phyloP scores from a whole-genome alignment of 2,888 invertebrate genomes.

The Hanleya hanleyi region DNA sequence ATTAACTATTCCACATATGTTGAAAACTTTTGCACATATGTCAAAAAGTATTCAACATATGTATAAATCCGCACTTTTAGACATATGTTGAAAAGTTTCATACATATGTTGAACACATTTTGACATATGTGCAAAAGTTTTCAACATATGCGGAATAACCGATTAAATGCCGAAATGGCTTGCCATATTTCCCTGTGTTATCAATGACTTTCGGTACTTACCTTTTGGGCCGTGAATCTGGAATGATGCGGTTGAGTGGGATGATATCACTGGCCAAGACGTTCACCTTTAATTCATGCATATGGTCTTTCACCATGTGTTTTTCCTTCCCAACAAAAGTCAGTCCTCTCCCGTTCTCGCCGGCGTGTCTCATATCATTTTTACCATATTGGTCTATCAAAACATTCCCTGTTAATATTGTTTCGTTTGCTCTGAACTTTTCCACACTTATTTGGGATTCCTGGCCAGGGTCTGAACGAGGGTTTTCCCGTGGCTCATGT shows the following conservation, averaged over 20 bases:
- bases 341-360: not conserved
- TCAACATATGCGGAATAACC: too few species aligned
- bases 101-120: too few species aligned
- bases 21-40: too few species aligned
- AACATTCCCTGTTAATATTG: not conserved
- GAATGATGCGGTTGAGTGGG: not conserved
- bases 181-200: too few species aligned
- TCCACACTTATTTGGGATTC: not conserved
- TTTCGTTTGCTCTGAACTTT: not conserved
- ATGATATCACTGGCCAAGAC: constrained; percentile 13
- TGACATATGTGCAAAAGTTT: too few species aligned
- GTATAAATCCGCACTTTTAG: too few species aligned
- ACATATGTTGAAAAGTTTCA: too few species aligned
- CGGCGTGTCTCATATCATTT: not conserved
- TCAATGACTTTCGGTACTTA: not conserved
- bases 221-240: not conserved
- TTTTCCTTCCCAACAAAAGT: not conserved
- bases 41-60: too few species aligned
- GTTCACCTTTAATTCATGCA: not conserved
- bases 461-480: too few species aligned
- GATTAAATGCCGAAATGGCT: too few species aligned
- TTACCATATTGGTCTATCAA: constrained; percentile 4
- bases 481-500: too few species aligned
- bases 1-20: too few species aligned
- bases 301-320: not conserved